A percentile compares a stretch with the other conserved stretches of the same genome.
Evolutionary conservation across 2,113 vertebrate species (phyloP).

Genomic region (Aspidoscelis tigris): DNA sequence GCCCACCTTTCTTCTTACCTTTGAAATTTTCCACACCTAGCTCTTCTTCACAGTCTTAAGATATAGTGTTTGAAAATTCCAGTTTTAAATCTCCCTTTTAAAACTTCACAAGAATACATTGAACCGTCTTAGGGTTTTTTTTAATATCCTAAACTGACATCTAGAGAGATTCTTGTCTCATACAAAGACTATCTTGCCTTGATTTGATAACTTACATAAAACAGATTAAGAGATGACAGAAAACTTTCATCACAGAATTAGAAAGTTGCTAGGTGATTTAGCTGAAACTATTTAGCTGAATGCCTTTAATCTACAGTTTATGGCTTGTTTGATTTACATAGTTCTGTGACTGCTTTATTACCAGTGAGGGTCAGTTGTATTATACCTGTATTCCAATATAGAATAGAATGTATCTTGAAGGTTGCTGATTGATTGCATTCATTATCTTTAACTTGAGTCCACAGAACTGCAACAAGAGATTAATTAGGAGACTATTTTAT

Average conservation of each 20-base stretch:
- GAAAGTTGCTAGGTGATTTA: slow-evolving; percentile 33
- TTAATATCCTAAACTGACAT: slow-evolving; percentile 45
- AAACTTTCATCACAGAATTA: slow-evolving; percentile 47
- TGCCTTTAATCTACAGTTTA: slow-evolving; percentile 61
- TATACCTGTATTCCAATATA: slow-evolving; percentile 64
- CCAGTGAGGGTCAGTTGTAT: slow-evolving; percentile 52
- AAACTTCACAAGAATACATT: slow-evolving; percentile 14
- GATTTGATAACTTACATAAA: slow-evolving; percentile 51
- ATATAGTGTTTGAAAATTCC: slow-evolving; percentile 20
- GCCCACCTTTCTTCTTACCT: background rate
- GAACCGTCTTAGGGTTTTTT: slow-evolving; percentile 16
- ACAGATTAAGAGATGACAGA: slow-evolving; percentile 60
- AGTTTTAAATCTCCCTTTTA: slow-evolving; percentile 14
- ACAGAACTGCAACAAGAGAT: slow-evolving; percentile 64
- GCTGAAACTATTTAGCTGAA: slow-evolving; percentile 40
- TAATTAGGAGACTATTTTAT: slow-evolving; percentile 66
- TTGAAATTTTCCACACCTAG: background rate
- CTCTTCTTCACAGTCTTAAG: slow-evolving; percentile 33
- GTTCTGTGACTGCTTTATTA: slow-evolving; percentile 52
- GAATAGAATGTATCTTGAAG: slow-evolving; percentile 56
- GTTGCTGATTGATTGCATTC: slow-evolving; percentile 75
- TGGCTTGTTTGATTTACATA: slow-evolving; percentile 64
- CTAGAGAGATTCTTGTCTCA: slow-evolving; percentile 37
- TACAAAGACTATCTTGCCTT: slow-evolving; percentile 42
- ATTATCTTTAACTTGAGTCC: slow-evolving; percentile 78